phyloP scores from a whole-genome alignment of 2,113 vertebrate genomes.

The Mesitornis unicolor region DNA sequence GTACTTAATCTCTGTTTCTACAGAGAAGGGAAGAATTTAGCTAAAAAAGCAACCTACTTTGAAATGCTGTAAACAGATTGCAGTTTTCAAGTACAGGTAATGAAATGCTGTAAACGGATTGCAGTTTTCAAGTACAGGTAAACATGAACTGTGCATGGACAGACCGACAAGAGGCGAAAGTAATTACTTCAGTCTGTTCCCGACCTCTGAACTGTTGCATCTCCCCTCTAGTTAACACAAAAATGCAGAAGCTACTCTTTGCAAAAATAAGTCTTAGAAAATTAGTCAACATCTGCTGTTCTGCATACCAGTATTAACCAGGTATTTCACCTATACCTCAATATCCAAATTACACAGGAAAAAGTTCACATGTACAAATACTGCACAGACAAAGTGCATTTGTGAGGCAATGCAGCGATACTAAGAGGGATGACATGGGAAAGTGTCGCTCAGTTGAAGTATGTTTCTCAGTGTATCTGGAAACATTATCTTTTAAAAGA shows the following conservation, averaged over 20 bases:
- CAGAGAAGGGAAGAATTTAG: neutral
- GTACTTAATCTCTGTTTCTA: neutral
- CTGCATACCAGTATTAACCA: neutral
- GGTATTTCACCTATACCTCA: neutral
- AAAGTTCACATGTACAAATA: neutral
- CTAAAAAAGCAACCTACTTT: neutral
- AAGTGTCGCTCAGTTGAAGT: neutral
- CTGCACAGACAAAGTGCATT: neutral
- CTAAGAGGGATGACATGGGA: neutral
- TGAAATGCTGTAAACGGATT: neutral
- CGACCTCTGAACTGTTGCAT: neutral
- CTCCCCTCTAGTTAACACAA: neutral
- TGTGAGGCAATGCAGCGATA: neutral
- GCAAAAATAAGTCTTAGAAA: neutral
- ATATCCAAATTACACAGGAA: neutral
- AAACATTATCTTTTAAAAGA: neutral
- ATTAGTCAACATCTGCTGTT: neutral
- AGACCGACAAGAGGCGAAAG: neutral
- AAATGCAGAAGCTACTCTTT: neutral
- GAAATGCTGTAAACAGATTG: neutral
- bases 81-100: no score
- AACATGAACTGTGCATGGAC: neutral
- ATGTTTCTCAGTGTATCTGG: neutral
- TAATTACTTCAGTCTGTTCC: neutral
- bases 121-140: neutral